A percentile compares a stretch with the other conserved stretches of the same genome.
These are phyloP conservation scores for Phrynocephalus vlangalii DNA, from an alignment of 2,797 vertebrate species.

Conservation along the genomic window DNA sequence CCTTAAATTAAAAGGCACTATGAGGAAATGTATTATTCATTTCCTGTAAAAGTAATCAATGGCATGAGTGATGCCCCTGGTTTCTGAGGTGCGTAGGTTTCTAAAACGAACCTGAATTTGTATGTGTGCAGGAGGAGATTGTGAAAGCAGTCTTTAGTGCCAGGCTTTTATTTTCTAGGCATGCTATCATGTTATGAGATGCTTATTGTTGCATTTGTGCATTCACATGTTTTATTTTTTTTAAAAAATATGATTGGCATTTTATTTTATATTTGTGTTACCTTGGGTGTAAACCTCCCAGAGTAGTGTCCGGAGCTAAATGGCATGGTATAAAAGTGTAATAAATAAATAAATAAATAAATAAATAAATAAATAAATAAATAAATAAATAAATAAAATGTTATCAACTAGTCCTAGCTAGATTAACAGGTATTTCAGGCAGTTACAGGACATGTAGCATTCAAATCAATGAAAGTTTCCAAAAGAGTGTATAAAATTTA, in stretches of 20 bases:
- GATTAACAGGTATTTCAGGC: conserved; percentile 60
- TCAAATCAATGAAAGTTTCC: conserved; percentile 65
- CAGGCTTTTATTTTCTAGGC: not conserved
- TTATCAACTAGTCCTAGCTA: conserved; percentile 60
- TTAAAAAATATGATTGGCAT: too few relatives aligned
- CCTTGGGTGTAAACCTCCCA: too few relatives aligned
- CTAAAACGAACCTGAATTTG: too few relatives aligned
- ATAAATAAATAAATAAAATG: too few relatives aligned
- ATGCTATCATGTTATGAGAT: not conserved
- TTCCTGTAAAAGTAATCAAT: conserved; percentile 55
- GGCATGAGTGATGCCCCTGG: conserved; percentile 63
- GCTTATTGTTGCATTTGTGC: too few relatives aligned
- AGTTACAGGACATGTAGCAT: conserved; percentile 62
- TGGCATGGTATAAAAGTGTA: too few relatives aligned
- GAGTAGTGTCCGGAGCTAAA: too few relatives aligned
- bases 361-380: too few relatives aligned
- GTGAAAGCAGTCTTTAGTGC: not conserved
- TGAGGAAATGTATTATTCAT: conserved; percentile 71
- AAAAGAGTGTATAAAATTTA: conserved; percentile 52
- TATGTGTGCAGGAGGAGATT: not conserved
- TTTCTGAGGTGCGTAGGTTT: conserved; percentile 33
- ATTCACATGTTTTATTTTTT: too few relatives aligned
- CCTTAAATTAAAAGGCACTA: conserved; percentile 57
- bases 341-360: too few relatives aligned
- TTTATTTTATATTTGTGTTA: too few relatives aligned